A percentile compares a stretch with the other conserved stretches of the same genome.
phyloP scores from a whole-genome alignment of 2,888 invertebrate species.

The Meandrusa payeni region DNA sequence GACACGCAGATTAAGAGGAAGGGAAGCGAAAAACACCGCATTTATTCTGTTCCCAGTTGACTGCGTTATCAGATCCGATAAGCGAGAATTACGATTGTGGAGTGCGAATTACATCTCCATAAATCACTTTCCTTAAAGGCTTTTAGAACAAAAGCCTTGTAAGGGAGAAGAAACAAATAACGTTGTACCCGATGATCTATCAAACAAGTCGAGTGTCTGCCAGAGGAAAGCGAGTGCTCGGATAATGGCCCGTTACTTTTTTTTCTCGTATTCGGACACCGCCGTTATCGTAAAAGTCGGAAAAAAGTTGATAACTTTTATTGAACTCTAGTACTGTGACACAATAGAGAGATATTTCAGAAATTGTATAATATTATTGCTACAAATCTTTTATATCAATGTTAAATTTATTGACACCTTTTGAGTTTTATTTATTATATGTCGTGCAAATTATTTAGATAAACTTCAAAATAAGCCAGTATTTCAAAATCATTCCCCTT shows the following conservation, averaged over 20 bases:
- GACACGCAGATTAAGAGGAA: slow-evolving; percentile 8
- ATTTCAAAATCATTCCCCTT: no score
- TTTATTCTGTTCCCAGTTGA: slow-evolving; percentile 18
- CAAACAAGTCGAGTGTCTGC: slow-evolving; percentile 33
- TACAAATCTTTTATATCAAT: background rate
- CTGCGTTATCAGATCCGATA: slow-evolving; percentile 23
- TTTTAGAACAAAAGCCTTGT: slow-evolving; percentile 34
- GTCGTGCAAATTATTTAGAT: no score
- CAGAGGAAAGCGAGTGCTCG: slow-evolving; percentile 8
- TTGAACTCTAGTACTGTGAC: slow-evolving; percentile 2
- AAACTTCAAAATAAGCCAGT: no score
- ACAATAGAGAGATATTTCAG: background rate
- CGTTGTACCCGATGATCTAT: slow-evolving; percentile 36
- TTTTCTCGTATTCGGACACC: slow-evolving; percentile 16
- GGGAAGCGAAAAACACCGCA: slow-evolving; percentile 20
- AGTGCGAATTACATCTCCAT: slow-evolving; percentile 30
- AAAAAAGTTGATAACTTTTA: slow-evolving; percentile 21
- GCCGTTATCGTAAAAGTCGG: slow-evolving; percentile 13
- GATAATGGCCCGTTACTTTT: slow-evolving; percentile 21
- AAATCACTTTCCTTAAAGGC: slow-evolving; percentile 33
- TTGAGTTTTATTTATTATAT: no score
- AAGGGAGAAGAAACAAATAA: slow-evolving; percentile 35
- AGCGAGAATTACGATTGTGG: slow-evolving; percentile 24
- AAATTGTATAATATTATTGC: background rate
- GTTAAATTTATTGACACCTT: no score